phyloP scores from a whole-genome alignment of 2,113 vertebrate genomes.

The Mesoclemmys tuberculata region DNA sequence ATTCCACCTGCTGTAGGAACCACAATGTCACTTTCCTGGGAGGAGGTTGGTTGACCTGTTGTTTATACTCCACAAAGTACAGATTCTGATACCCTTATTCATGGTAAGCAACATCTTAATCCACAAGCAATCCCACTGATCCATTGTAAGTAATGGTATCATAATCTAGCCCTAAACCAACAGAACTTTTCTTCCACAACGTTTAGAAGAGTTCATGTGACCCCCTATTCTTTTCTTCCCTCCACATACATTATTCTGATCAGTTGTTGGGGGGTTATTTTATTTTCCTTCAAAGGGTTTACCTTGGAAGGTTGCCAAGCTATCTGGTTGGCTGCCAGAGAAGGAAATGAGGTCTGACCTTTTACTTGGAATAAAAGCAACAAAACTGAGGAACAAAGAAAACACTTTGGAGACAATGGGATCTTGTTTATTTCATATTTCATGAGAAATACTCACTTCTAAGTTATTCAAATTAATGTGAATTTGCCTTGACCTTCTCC shows the following conservation, averaged over 20 bases:
- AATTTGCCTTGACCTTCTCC: neutral
- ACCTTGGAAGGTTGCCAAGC: neutral
- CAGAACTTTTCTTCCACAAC: neutral
- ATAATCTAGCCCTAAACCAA: neutral
- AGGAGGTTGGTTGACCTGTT: neutral
- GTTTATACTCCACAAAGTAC: neutral
- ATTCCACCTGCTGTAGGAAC: rapidly evolving
- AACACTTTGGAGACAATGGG: neutral
- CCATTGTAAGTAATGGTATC: neutral
- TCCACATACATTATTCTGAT: neutral
- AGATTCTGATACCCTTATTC: neutral
- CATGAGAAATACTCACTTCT: neutral
- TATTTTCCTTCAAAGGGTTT: neutral
- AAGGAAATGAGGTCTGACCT: neutral
- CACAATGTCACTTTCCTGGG: neutral
- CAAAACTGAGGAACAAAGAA: neutral
- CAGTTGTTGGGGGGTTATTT: neutral
- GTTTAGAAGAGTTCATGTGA: neutral
- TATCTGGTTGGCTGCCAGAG: neutral
- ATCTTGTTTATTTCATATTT: neutral
- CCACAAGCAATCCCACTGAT: neutral
- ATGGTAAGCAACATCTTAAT: neutral
- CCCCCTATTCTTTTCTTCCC: neutral
- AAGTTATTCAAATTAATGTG: neutral
- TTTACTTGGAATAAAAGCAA: neutral